phyloP scores from a whole-genome alignment of 2,113 vertebrate genomes.

The Ptyas mucosa region DNA sequence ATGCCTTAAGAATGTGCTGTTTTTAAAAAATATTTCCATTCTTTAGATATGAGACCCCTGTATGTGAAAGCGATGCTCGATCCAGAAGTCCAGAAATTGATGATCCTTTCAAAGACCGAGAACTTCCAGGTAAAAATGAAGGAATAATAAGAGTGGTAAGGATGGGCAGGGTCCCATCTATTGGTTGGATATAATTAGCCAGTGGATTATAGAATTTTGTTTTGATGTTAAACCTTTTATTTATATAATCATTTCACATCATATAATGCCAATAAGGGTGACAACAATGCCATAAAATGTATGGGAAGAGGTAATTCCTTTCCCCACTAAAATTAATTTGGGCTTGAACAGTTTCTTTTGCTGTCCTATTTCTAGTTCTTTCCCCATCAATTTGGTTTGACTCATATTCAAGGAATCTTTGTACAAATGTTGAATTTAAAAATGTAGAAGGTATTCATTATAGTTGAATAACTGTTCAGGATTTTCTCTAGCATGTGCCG shows the following conservation, averaged over 20 bases:
- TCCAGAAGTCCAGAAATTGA: constrained; percentile 79
- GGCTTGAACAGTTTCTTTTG: background rate
- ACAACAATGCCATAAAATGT: background rate
- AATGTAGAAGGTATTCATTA: background rate
- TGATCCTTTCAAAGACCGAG: constrained; percentile 89
- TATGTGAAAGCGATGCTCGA: constrained; percentile 85
- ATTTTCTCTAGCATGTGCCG: background rate
- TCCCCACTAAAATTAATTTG: background rate
- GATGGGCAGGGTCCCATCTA: background rate
- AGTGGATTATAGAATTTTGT: background rate
- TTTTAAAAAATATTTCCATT: constrained; percentile 32
- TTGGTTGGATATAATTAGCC: background rate
- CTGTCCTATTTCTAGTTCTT: background rate
- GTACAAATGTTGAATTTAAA: background rate
- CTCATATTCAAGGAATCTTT: background rate
- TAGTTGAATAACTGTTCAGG: background rate
- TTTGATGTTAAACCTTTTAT: constrained; percentile 7
- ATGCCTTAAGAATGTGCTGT: background rate
- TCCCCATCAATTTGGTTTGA: constrained; percentile 11
- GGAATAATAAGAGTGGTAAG: background rate
- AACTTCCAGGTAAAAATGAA: constrained; percentile 83
- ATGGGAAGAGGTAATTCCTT: background rate
- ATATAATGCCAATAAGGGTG: background rate
- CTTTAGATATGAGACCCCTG: constrained; percentile 89
- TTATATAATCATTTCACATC: background rate